These are phyloP conservation scores for Motacilla alba DNA, from an alignment of 2,113 vertebrate genomes.

Conservation along the genomic window DNA sequence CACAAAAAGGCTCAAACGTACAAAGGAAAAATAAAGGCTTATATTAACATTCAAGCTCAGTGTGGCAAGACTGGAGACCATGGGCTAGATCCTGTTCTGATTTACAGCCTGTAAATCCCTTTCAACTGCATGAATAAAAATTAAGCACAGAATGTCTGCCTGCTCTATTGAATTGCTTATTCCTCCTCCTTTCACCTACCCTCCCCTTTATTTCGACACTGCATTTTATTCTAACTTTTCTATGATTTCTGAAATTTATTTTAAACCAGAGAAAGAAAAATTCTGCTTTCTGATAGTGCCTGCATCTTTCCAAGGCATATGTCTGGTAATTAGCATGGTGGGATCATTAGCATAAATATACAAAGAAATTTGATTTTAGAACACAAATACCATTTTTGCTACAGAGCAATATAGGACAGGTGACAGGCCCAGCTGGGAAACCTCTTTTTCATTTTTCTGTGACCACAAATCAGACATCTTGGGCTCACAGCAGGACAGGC, in stretches of 20 bases:
- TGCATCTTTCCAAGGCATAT: slow-evolving; percentile 33
- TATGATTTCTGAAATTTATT: slow-evolving; percentile 24
- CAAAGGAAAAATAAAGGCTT: slow-evolving; percentile 44
- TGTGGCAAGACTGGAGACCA: neutral
- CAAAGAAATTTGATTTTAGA: slow-evolving; percentile 63
- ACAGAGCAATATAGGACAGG: slow-evolving; percentile 70
- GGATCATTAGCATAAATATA: slow-evolving; percentile 52
- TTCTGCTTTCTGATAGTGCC: neutral
- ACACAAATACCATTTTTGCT: slow-evolving; percentile 64
- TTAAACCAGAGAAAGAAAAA: slow-evolving; percentile 17
- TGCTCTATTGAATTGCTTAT: slow-evolving; percentile 7
- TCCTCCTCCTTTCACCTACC: neutral
- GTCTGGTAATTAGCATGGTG: slow-evolving; percentile 37
- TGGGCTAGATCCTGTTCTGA: slow-evolving; percentile 19
- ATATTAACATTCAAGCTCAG: slow-evolving; percentile 7
- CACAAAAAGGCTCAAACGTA: slow-evolving; percentile 7
- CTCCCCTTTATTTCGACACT: neutral
- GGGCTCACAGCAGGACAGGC: slow-evolving; percentile 79
- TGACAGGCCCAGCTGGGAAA: slow-evolving; percentile 79
- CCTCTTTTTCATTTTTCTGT: slow-evolving; percentile 76
- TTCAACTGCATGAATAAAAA: slow-evolving; percentile 51
- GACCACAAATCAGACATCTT: slow-evolving; percentile 82
- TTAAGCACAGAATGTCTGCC: slow-evolving; percentile 33
- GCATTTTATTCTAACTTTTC: slow-evolving; percentile 31
- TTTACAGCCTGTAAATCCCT: slow-evolving; percentile 46